A percentile compares a stretch with the other conserved stretches of the same genome.
These are phyloP conservation scores for Ligdia adustata DNA, from an alignment of 2,888 invertebrate genomes.

Conservation along the genomic window DNA sequence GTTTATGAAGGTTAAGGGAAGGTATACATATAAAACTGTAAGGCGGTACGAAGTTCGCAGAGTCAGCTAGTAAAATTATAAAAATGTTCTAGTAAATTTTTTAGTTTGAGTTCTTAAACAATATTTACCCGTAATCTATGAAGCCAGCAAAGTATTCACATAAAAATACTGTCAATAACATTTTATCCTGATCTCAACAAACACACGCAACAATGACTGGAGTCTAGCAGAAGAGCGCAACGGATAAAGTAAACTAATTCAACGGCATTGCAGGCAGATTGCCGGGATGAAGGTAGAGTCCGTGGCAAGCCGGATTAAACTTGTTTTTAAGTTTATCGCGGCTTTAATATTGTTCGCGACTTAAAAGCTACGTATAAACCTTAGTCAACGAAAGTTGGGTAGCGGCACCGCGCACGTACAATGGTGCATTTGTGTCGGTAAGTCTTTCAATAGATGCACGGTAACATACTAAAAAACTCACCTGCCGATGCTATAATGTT, in stretches of 20 bases:
- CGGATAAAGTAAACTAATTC: constrained; percentile 62
- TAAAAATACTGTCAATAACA: too few species aligned
- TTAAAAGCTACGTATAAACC: constrained; percentile 73
- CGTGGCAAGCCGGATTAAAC: constrained; percentile 76
- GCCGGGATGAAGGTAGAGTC: constrained; percentile 60
- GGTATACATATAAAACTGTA: too few species aligned
- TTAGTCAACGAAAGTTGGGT: constrained; percentile 53
- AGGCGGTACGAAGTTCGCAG: too few species aligned
- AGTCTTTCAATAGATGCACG: constrained; percentile 43
- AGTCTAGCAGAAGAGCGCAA: constrained; percentile 43
- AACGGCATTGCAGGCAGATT: constrained; percentile 69
- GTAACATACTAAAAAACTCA: constrained; percentile 27
- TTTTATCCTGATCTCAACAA: neutral
- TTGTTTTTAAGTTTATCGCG: constrained; percentile 81
- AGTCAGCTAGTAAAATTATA: too few species aligned
- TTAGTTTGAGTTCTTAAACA: too few species aligned
- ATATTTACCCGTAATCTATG: too few species aligned
- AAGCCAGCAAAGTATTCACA: too few species aligned
- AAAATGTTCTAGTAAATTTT: too few species aligned
- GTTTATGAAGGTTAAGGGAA: too few species aligned
- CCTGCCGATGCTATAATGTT: constrained; percentile 26
- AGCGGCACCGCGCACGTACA: constrained; percentile 48
- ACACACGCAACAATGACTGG: constrained; percentile 26
- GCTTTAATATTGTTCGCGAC: constrained; percentile 80
- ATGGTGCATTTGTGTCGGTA: constrained; percentile 48